Conservation (phyloP, 2,888 invertebrate genomes). For the Hypsopygia costalis region DNA sequence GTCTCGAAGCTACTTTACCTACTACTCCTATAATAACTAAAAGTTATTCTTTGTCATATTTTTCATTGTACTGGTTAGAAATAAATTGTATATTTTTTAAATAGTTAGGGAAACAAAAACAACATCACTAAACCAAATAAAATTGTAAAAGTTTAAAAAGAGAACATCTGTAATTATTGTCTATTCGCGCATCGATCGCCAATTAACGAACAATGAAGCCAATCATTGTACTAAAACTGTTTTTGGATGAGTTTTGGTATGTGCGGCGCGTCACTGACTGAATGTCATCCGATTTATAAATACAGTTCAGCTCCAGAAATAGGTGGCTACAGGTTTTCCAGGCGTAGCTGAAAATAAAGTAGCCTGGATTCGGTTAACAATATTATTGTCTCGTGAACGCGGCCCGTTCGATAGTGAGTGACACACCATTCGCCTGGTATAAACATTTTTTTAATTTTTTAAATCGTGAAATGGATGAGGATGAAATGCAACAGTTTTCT, state of each 20-base stretch:
- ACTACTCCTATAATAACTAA: too few relatives aligned
- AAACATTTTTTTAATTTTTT: constrained; percentile 18
- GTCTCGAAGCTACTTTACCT: too few relatives aligned
- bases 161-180: too few relatives aligned
- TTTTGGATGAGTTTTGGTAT: constrained; percentile 80
- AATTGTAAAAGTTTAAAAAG: neutral
- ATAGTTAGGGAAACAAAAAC: neutral
- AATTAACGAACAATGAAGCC: constrained; percentile 69
- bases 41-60: neutral
- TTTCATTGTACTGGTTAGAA: neutral
- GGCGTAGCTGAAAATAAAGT: constrained; percentile 80
- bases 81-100: neutral
- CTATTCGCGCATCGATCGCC: constrained; percentile 26
- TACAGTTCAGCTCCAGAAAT: constrained; percentile 81
- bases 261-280: constrained; percentile 74
- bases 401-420: constrained; percentile 54
- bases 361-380: constrained; percentile 80
- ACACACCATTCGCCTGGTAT: constrained; percentile 44
- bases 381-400: constrained; percentile 72
- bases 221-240: constrained; percentile 77
- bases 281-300: constrained; percentile 81
- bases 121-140: neutral
- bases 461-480: constrained; percentile 72
- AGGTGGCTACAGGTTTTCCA: constrained; percentile 81
- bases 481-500: constrained; percentile 88